phyloP scores from a whole-genome alignment of 1,140 invertebrate genomes.

The Saccostrea glomerata region DNA sequence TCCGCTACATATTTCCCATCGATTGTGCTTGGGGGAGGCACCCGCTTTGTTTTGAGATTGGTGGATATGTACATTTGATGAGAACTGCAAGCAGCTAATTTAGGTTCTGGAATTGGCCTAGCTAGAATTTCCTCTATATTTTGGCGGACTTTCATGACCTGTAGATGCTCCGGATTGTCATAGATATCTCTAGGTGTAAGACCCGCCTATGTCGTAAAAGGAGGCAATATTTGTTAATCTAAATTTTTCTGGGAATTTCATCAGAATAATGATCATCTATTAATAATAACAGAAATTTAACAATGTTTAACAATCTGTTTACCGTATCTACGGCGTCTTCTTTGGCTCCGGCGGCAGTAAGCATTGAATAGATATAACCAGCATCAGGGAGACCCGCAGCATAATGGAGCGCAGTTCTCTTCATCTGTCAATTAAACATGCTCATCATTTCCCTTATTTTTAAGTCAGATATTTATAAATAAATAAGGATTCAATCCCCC shows the following conservation, averaged over 20 bases:
- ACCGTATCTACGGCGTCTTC: conserved; percentile 64
- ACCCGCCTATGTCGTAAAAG: conserved; percentile 57
- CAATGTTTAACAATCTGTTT: background rate
- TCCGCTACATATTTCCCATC: conserved; percentile 72
- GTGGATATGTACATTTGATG: conserved; percentile 62
- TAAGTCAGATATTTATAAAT: no score
- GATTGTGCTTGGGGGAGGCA: conserved; percentile 65
- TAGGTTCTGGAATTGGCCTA: conserved; percentile 46
- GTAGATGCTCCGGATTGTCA: conserved; percentile 56
- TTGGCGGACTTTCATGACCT: conserved; percentile 49
- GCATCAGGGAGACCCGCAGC: conserved; percentile 63
- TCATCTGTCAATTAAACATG: conserved; percentile 60
- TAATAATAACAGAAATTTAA: background rate
- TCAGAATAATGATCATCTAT: background rate
- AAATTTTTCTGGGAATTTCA: no score
- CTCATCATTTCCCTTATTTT: no score
- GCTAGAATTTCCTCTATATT: conserved; percentile 48
- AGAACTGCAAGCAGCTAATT: conserved; percentile 31
- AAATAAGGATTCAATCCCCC: no score
- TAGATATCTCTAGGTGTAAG: conserved; percentile 62
- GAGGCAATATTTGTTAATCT: no score
- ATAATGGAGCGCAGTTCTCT: conserved; percentile 66
- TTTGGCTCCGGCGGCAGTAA: conserved; percentile 64
- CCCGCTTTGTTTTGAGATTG: conserved; percentile 49
- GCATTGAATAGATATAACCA: conserved; percentile 61